Evolutionary conservation across 2,888 invertebrate genomes (phyloP), one percentile per base, ranked within the genome.

Genomic region (Pomacea canaliculata): DNA sequence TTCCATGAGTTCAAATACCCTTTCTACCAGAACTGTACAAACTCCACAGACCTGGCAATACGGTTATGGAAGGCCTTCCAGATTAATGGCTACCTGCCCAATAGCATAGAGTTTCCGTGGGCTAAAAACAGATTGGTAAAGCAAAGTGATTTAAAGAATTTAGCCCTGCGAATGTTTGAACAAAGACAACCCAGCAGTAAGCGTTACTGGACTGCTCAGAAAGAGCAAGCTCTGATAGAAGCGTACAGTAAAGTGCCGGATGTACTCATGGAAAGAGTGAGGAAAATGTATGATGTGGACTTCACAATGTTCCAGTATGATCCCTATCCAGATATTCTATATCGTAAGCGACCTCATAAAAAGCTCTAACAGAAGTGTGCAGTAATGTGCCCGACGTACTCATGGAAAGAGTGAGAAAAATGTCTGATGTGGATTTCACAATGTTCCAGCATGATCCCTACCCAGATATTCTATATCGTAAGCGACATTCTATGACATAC

Each of bases 291-390:
- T 37, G 48, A 27, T 5, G 23, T 49, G 59, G 76, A 76, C 67
- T 76, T 76, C 60, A n/a, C n/a, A n/a, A 56, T 76, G 37, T 76
- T 72, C 70, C 56, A 71, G 72, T 76, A 76, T 23, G 69, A 76
- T 49, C 76, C 76, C 12, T 46, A 37, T n/a, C 74, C 67, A 27
- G 62, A n/a, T 8, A 69, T 60, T 60, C 59, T 75, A 19, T 75
- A 69, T 56, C 48, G 67, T 49, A 66, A 73, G 23, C 48, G 73
- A 49, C 51, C 51, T 56, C 51, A 16, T 56, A 10, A 56, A 4
- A 13, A 56, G 51, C 12, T 13, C 51, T 16, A 3, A 56, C 8
- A 7, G 72, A 68, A 16, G 76, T 72, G 1, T 76, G 72, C 63
- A 68, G 62, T 10, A 56, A 23, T 19, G 46, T 76, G 18, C 16